Percentiles rank a stretch among this genome's conserved stretches.
Evolutionary conservation across 2,113 vertebrate species (phyloP).

Genomic region (Gasterosteus aculeatus): DNA sequence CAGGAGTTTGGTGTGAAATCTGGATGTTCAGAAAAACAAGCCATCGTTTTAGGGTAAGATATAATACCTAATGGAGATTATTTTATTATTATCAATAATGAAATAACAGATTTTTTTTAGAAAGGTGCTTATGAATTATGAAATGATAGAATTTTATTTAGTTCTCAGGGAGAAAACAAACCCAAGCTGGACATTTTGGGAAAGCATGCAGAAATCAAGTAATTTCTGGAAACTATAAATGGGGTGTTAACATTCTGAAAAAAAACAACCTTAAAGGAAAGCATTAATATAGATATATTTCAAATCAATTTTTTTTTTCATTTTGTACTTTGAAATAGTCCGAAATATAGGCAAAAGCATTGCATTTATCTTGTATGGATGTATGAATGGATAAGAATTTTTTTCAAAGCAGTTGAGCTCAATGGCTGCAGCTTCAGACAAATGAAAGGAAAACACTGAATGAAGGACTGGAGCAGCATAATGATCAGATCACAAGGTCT

Average conservation of each 20-base stretch:
- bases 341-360: background rate
- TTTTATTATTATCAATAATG: background rate
- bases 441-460: background rate
- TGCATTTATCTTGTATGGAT: background rate
- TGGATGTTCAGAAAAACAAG: background rate
- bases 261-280: background rate
- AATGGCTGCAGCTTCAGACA: background rate
- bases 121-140: background rate
- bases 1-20: background rate
- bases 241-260: background rate
- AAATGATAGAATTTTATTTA: background rate
- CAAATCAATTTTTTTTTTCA: no score
- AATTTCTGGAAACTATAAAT: background rate
- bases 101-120: background rate
- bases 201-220: background rate
- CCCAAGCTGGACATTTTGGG: background rate
- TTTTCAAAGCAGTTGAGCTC: background rate
- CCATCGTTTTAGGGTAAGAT: background rate
- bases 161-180: no score
- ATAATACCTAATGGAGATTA: background rate
- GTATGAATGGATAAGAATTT: background rate
- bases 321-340: background rate
- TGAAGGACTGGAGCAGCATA: background rate
- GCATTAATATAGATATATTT: background rate
- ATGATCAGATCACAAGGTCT: background rate